Base-by-base conservation (phyloP, 1,140 invertebrate species). In the Ips nitidus region DNA sequence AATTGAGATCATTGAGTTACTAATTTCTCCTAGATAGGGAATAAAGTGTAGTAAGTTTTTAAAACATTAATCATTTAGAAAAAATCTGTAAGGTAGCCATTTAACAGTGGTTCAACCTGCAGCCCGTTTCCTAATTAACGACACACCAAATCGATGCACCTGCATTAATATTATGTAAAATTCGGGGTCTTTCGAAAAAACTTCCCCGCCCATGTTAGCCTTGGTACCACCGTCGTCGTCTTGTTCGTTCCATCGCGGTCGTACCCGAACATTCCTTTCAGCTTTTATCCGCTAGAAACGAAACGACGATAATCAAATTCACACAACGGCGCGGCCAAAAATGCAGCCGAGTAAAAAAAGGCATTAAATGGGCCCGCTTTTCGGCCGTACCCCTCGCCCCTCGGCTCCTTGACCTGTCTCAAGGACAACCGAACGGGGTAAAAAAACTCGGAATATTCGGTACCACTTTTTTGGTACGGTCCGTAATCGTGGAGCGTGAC, bases 281-380 rank as follows among this genome's bases (percentile, higher is more conserved):
- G 62, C 50, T 42, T 61, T 64, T 64, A 66, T 66, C 64, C 64
- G 64, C 64, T 58, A 66, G 41, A 57, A 66, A 66, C 56, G 64
- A 66, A 66, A 66, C 64, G 22, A 22, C 22, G 64, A 66, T 66
- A 66, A 66, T 66, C 64, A 66, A 66, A 66, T 66, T 66, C 64
- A 66, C 64, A 66, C 64, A 66, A 58, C 55, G 63, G 63, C 65
- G 65, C 41, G 65, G 65, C 65, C 65, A 67, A 67, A 67, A 59
- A 67, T 67, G 65, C 65, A 67, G 65, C 65, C 65, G 65, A 59
- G 65, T 67, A 67, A 67, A 67, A 22, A 67, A 59, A 67, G 65
- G 65, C 65, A 67, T 67, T 67, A 65, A 67, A 59, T 59, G 22
- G 65, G 65, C 65, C 65, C 59, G 65, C 59, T 67, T 67, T 4